Conservation (phyloP, 2,797 vertebrate species). For the Lateolabrax maculatus region DNA sequence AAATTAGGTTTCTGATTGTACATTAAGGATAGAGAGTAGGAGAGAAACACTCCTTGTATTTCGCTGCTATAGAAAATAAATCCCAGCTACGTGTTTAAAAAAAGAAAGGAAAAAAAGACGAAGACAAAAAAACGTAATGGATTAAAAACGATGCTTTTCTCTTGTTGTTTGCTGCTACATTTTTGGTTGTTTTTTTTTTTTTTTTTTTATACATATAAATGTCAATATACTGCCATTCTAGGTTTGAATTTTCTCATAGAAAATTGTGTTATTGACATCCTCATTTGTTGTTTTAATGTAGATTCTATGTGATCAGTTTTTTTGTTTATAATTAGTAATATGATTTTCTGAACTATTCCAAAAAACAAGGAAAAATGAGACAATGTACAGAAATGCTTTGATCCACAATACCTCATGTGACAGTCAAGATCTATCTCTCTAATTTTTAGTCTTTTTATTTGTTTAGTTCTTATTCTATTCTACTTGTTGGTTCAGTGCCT, state of each 20-base stretch:
- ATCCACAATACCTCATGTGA: slow-evolving; percentile 98
- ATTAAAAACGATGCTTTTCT: slow-evolving; percentile 90
- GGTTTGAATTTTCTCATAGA: slow-evolving; percentile 97
- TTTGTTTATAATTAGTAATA: slow-evolving; percentile 84
- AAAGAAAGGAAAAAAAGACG: slow-evolving; percentile 63
- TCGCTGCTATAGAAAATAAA: slow-evolving; percentile 95
- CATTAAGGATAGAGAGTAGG: slow-evolving; percentile 74
- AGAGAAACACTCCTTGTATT: slow-evolving; percentile 88
- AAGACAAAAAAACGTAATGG: slow-evolving; percentile 52
- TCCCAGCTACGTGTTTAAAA: slow-evolving; percentile 89
- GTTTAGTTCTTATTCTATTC: slow-evolving; percentile 72
- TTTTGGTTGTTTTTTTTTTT: slow-evolving; percentile 88
- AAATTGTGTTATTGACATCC: slow-evolving; percentile 94
- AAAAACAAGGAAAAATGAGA: slow-evolving; percentile 82
- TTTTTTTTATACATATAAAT: slow-evolving; percentile 86
- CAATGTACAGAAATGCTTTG: slow-evolving; percentile 86
- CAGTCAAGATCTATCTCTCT: slow-evolving; percentile 87
- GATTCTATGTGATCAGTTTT: slow-evolving; percentile 91
- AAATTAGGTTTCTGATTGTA: slow-evolving; percentile 89
- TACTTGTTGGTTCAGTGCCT: slow-evolving; percentile 84
- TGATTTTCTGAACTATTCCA: slow-evolving; percentile 96
- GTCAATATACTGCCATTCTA: slow-evolving; percentile 96
- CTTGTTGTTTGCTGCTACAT: slow-evolving; percentile 98
- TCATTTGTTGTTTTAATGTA: slow-evolving; percentile 88
- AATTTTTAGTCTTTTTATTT: slow-evolving; percentile 80